Conservation (phyloP, 2,113 vertebrate species). For the Myotis brandtii region DNA sequence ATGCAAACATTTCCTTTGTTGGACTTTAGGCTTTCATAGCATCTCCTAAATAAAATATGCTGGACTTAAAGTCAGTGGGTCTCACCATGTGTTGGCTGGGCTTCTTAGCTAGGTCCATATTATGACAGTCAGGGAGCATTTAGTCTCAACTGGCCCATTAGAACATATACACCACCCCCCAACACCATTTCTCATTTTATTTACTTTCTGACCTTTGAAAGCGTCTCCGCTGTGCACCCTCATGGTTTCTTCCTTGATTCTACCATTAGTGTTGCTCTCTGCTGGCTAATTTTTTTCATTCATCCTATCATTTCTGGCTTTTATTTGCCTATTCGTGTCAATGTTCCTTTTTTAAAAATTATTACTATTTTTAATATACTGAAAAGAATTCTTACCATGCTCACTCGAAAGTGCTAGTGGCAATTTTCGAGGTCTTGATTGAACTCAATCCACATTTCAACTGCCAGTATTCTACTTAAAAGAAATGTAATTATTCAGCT, state of each 20-base stretch:
- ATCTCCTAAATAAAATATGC: background rate
- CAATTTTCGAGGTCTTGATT: background rate
- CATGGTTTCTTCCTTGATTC: background rate
- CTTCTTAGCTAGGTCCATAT: background rate
- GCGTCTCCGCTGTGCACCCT: background rate
- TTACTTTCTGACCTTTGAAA: conserved; percentile 1
- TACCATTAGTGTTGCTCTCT: background rate
- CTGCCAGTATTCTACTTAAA: conserved; percentile 20
- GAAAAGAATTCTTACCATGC: background rate
- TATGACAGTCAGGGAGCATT: background rate
- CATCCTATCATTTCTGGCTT: background rate
- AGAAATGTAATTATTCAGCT: background rate
- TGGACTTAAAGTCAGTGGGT: background rate
- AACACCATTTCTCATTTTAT: background rate
- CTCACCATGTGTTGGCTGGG: background rate
- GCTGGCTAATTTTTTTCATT: background rate
- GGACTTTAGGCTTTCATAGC: background rate
- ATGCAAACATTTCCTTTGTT: background rate
- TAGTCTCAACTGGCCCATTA: background rate
- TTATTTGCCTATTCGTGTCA: background rate
- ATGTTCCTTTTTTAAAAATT: background rate
- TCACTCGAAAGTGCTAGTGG: background rate
- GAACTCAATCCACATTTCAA: conserved; percentile 35
- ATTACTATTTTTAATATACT: background rate
- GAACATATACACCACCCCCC: background rate